Base-by-base conservation (phyloP, 2,888 invertebrate species). In the Dimorphilus gyrociliatus region DNA sequence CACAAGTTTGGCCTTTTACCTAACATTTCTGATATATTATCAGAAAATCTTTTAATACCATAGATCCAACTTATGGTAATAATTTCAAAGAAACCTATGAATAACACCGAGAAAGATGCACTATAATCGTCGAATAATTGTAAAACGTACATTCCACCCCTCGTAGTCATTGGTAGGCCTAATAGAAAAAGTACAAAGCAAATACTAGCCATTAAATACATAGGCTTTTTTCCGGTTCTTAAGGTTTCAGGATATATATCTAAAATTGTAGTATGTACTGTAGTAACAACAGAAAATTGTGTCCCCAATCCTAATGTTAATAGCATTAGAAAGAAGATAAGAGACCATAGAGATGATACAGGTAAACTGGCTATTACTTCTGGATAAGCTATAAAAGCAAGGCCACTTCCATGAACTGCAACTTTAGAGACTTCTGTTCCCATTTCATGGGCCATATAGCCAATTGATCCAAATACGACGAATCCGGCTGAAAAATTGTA, bases 381-480 rank as follows among this genome's bases (percentile, higher is more conserved):
- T 0, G 81, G 80, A 53, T 81, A 80, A n/a, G 79, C 79, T 36
- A 81, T 76, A 50, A 82, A 81, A 1, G 80, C 79, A 39, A 82
- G 60, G 4, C 79, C 79, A 13, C 78, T 52, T 27, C 61, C 62
- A n/a, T n/a, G n/a, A n/a, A n/a, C n/a, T 4, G 53, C 55, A 1
- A 56, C 56, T 14, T 50, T 39, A 23, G 45, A 41, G 10, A 57
- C 44, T 2, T 37, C 32, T 26, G 46, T 37, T 10, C 44, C 37
- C 25, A 55, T 38, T 26, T 52, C 50, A 16, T 48, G 32, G 2
- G 57, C 55, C 49, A 56, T 53, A 39, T 54, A 55, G 7, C 57
- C 57, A 34, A 58, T 51, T 35, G 55, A 53, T 26, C 49, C 45
- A 39, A 56, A 58, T 30, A 58, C 54, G 25, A 55, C 55, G 17